Evolutionary conservation across 2,888 invertebrate species (phyloP).

Genomic region (Linnaemya tessellans): DNA sequence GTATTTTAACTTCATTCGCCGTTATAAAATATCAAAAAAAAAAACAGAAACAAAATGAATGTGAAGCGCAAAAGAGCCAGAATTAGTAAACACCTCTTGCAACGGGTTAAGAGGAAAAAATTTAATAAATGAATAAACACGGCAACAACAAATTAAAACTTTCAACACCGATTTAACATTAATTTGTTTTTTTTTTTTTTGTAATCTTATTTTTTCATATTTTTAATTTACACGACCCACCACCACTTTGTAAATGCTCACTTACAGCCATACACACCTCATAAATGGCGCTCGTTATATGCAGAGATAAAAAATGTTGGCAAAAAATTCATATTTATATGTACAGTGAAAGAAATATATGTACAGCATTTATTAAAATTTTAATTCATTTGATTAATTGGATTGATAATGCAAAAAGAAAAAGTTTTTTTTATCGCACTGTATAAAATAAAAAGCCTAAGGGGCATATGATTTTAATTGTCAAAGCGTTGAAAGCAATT

Average conservation of each 20-base stretch:
- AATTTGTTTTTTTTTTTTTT: constrained; percentile 22
- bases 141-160: constrained; percentile 65
- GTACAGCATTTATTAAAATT: background rate
- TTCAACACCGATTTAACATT: constrained; percentile 64
- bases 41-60: constrained; percentile 44
- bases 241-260: constrained; percentile 59
- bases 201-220: constrained; percentile 8
- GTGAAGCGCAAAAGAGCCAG: constrained; percentile 29
- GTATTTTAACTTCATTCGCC: background rate
- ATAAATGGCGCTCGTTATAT: constrained; percentile 63
- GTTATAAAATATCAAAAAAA: constrained; percentile 38
- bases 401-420: too few species aligned
- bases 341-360: constrained; percentile 25
- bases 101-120: constrained; percentile 22
- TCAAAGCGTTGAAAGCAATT: too few species aligned
- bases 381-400: too few species aligned
- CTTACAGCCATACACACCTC: constrained; percentile 62
- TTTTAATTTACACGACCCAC: constrained; percentile 58
- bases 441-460: too few species aligned
- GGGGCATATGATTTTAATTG: too few species aligned
- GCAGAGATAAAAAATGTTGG: constrained; percentile 29
- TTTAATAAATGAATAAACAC: constrained; percentile 29
- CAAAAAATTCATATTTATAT: constrained; percentile 19
- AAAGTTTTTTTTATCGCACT: too few species aligned
- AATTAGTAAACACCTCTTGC: constrained; percentile 63